Conservation (phyloP, 2,113 vertebrate species). For the Cercopithecus mona region DNA sequence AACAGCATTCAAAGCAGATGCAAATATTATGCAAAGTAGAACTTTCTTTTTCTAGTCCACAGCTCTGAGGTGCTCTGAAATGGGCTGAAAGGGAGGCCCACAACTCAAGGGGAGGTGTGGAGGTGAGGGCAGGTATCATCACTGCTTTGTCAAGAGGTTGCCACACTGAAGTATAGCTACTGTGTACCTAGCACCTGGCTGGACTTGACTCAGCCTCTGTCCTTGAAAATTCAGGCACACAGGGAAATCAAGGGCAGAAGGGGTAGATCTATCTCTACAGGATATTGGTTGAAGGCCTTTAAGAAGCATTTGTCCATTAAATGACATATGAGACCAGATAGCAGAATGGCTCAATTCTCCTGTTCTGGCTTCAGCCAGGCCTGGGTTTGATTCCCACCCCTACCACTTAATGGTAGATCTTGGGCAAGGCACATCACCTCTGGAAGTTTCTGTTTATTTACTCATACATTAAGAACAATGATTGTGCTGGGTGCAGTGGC, state of each 20-base stretch:
- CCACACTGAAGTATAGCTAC: not conserved
- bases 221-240: not conserved
- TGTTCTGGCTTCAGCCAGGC: not conserved
- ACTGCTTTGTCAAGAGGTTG: not conserved
- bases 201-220: not conserved
- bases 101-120: not conserved
- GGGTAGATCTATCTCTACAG: not conserved
- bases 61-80: constrained; percentile 53
- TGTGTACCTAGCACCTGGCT: not conserved
- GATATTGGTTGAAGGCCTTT: not conserved
- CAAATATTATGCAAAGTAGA: constrained; percentile 66
- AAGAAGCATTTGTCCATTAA: not conserved
- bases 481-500: no score
- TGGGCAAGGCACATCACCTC: not conserved
- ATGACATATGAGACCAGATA: not conserved
- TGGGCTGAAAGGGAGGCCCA: not conserved
- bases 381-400: constrained; percentile 31
- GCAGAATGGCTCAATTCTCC: not conserved
- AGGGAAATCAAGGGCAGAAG: not conserved
- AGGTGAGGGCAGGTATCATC: not conserved
- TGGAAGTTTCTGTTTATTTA: constrained; percentile 45
- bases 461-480: constrained; percentile 7
- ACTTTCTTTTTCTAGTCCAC: constrained; percentile 55
- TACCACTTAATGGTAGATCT: not conserved
- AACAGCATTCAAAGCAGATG: constrained; percentile 61